A percentile compares a stretch with the other conserved stretches of the same genome.
phyloP scores from a whole-genome alignment of 1,140 invertebrate species.

The Maniola jurtina region DNA sequence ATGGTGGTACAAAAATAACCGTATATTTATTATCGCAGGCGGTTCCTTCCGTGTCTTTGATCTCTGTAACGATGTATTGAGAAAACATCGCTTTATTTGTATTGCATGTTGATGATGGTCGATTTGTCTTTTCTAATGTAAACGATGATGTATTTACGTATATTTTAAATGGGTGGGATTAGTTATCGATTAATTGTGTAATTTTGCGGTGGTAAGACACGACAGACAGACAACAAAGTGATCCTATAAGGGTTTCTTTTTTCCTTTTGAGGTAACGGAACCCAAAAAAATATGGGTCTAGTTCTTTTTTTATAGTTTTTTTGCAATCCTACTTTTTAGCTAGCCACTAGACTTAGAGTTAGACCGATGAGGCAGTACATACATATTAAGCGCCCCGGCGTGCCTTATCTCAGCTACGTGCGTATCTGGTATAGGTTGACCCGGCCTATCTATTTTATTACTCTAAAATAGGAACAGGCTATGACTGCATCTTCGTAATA shows the following conservation, averaged over 20 bases:
- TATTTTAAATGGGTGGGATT: no score
- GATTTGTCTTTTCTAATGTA: background rate
- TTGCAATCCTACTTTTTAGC: no score
- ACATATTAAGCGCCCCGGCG: slow-evolving; percentile 25
- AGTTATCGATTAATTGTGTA: no score
- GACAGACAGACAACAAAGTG: no score
- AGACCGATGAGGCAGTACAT: background rate
- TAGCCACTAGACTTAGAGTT: no score
- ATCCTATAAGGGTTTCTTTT: no score
- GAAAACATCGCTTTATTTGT: slow-evolving; percentile 15
- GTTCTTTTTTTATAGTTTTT: no score
- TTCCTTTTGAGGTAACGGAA: no score
- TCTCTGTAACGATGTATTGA: slow-evolving; percentile 16
- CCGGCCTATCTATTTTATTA: slow-evolving; percentile 19
- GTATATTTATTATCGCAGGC: slow-evolving; percentile 19
- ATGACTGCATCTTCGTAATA: background rate
- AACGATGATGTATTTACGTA: background rate
- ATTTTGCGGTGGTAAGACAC: no score
- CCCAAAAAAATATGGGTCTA: no score
- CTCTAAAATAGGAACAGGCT: slow-evolving; percentile 20
- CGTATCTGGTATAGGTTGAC: slow-evolving; percentile 22
- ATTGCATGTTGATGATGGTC: background rate
- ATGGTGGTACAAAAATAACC: slow-evolving; percentile 17
- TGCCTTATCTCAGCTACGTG: slow-evolving; percentile 25
- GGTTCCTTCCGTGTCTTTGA: slow-evolving; percentile 20